Evolutionary conservation across 2,797 vertebrate species (phyloP), one percentile per base, ranked within the genome.

Genomic region (Gadopsis marmoratus): DNA sequence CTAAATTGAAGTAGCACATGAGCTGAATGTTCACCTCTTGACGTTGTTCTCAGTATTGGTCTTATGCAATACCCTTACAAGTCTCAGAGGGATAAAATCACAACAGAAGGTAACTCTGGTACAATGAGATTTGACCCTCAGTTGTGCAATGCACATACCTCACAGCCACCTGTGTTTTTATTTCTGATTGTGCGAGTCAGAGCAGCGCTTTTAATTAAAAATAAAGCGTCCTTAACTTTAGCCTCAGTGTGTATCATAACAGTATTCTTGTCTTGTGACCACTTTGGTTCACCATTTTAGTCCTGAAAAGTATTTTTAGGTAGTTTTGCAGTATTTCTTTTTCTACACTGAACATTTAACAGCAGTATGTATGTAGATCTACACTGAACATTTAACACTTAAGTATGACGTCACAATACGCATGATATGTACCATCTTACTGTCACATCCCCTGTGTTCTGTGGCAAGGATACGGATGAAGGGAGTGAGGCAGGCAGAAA

Each of bases 91-190:
- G 59, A 81, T 75, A 45, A 66, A 88, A 86, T 87, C 80, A 79
- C 43, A 76, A 51, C 76, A 69, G 39, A 51, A 89, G 72, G 82
- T 85, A 85, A 89, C 78, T 89, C 51, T 81, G 39, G 84, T 85
- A 64, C 83, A 88, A 69, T 85, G 82, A 89, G 83, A 79, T 86
- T 82, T 85, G 84, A 92, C 79, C 83, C 76, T 48, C 54, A 17
- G 75, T 92, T 93, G 88, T 83, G 88, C 78, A 92, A 92, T 68
- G 37, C 59, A 39, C 79, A 75, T 76, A 83, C 68, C 54, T 85
- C 62, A 45, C 31, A 64, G 70, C 68, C 76, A 53, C 56, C 5
- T 1, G 29, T 75, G 71, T 80, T 69, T 84, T 74, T 26, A 71
- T 69, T 61, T 68, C 41, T 87, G 67, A 79, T 71, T 47, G 45